Conservation (phyloP, 2,113 vertebrate species). For the Patagioenas fasciata region DNA sequence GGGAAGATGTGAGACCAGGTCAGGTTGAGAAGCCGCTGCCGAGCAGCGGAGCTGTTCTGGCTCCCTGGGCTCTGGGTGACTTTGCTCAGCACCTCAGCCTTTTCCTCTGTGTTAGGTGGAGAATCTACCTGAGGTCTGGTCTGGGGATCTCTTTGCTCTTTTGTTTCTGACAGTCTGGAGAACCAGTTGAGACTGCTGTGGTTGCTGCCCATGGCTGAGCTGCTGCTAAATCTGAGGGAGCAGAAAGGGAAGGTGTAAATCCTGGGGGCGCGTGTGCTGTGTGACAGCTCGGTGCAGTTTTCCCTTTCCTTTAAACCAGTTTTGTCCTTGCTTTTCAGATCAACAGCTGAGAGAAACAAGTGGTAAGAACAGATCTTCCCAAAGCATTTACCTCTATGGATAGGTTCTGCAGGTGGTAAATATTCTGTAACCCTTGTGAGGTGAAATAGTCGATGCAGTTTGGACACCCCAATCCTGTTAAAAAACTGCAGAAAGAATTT, state of each 20-base stretch:
- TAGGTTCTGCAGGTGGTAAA: conserved; percentile 97
- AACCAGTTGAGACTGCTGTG: background rate
- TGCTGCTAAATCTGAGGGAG: background rate
- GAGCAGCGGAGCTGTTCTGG: background rate
- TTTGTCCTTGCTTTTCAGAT: background rate
- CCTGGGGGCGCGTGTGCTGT: rapidly evolving
- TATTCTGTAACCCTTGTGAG: conserved; percentile 93
- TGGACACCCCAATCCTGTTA: conserved; percentile 96
- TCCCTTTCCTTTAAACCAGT: background rate
- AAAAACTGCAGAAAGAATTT: conserved; percentile 89
- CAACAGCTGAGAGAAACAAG: background rate
- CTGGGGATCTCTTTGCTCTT: background rate
- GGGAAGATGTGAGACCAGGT: background rate
- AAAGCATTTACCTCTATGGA: conserved; percentile 91
- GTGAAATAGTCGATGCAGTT: conserved; percentile 99
- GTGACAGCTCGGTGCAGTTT: background rate
- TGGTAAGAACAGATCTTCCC: conserved; percentile 24
- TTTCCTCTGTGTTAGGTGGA: background rate
- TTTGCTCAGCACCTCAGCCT: background rate
- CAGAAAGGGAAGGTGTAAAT: background rate
- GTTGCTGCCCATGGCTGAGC: background rate
- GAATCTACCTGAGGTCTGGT: background rate
- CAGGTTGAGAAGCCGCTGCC: background rate
- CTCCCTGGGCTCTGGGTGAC: rapidly evolving
- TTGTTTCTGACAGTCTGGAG: background rate